phyloP scores from a whole-genome alignment of 1,140 invertebrate species.

The Lasaia peninsularis region DNA sequence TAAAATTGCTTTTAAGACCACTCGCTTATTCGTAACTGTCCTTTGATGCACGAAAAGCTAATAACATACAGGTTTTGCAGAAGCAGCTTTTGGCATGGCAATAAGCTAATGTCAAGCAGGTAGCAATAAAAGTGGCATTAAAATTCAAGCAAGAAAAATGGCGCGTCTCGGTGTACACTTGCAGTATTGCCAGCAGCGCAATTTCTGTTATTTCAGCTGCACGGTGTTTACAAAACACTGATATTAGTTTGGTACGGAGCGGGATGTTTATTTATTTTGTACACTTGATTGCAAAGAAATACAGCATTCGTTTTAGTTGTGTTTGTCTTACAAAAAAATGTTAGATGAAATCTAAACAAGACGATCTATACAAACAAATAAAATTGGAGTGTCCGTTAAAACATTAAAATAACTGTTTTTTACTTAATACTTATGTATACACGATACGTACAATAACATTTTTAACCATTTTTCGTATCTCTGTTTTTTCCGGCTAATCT shows the following conservation, averaged over 20 bases:
- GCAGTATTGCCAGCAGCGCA: conserved; percentile 22
- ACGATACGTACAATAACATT: too few relatives aligned
- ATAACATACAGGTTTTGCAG: background rate
- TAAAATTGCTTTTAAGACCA: too few relatives aligned
- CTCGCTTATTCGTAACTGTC: too few relatives aligned
- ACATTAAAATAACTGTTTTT: too few relatives aligned
- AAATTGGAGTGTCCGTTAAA: too few relatives aligned
- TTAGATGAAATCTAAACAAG: background rate
- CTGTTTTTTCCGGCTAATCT: too few relatives aligned
- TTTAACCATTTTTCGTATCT: too few relatives aligned
- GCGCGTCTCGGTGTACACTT: conserved; percentile 11
- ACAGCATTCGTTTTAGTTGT: background rate
- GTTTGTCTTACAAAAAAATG: background rate
- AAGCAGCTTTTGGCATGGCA: background rate
- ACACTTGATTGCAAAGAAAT: conserved; percentile 15
- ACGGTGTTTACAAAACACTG: conserved; percentile 28
- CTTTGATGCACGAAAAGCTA: background rate
- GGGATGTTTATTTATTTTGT: conserved; percentile 19
- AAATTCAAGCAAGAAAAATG: conserved; percentile 19
- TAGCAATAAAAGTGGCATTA: conserved; percentile 16
- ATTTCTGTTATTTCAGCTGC: conserved; percentile 29
- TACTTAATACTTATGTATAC: too few relatives aligned
- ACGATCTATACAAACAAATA: too few relatives aligned
- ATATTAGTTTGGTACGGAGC: conserved; percentile 28
- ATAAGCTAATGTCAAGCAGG: conserved; percentile 9